Base-by-base conservation (phyloP, 2,113 vertebrate genomes). In the Eidolon helvum region DNA sequence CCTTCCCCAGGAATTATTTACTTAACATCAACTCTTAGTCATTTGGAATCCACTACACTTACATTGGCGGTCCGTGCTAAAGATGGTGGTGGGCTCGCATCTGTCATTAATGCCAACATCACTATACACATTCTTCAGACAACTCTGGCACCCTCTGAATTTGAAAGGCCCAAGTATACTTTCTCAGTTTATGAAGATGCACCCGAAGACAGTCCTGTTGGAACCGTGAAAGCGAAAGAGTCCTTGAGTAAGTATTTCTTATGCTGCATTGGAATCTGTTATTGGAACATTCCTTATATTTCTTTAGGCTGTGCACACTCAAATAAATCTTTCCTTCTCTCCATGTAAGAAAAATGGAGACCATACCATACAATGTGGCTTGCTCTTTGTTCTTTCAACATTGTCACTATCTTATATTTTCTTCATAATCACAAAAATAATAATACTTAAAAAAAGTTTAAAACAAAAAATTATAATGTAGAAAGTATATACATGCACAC, bases 181-280 rank as follows among this genome's bases (percentile, higher is more conserved):
- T 99, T 99, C 95, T 98, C 98, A 0, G 97, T 99, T 87, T 95
- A 98, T 0, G 99, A 99, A 98, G 99, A 99, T 45, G 96, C 98
- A 0, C 98, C 98, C 0, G 96, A 98, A 24, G 99, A 98, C 82
- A 99, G 98, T 0, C 80, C 89, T 0, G 97, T 99, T 28, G 99
- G 99, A 61, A 99, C 98, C 0, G 99, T 99, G 82, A 99, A 98
- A 96, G 99, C 99, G 40, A 97, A 97, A 69, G 98, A 96, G 40
- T 98, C 99, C 91, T 87, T 96, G 45, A 99, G 99, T 99, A 97
- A 99, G 99, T 99, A 78, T 16, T 16, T 7, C 28, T 85, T 63
- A 8, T 7, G 2, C 15, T 50, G 18, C 33, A 12, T 45, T 43
- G 0, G 72, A 72, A 26, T 35, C 18, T 12, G 24, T 66, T 14